Evolutionary conservation across 2,797 vertebrate species (phyloP).

Genomic region (Pipistrellus nathusii): DNA sequence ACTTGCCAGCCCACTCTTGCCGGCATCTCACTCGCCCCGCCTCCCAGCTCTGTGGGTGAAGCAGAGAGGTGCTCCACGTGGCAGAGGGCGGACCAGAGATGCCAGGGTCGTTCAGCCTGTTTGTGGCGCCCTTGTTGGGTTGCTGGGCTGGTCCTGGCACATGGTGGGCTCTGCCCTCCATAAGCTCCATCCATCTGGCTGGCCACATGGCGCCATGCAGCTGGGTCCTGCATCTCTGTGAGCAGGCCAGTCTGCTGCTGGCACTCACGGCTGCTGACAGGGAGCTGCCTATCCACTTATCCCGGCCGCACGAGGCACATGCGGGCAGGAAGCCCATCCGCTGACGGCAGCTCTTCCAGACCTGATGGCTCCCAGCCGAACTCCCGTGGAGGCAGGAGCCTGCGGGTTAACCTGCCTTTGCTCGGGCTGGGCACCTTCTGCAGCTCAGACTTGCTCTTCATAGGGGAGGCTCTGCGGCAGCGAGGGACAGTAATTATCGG

Average conservation of each 20-base stretch:
- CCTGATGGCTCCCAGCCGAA: conserved; percentile 66
- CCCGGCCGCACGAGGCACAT: background rate
- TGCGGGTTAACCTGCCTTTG: conserved; percentile 75
- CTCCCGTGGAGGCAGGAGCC: conserved; percentile 67
- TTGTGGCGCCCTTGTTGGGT: background rate
- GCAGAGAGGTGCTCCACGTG: background rate
- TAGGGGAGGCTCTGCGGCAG: conserved; percentile 62
- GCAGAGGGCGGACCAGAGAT: background rate
- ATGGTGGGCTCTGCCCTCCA: background rate
- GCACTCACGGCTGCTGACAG: conserved; percentile 52
- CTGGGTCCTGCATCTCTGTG: background rate
- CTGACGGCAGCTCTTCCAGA: conserved; percentile 74
- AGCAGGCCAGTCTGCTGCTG: conserved; percentile 52
- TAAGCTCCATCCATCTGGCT: conserved; percentile 50
- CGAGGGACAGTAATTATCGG: conserved; percentile 26
- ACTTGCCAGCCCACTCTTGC: fast-evolving
- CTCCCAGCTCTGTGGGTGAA: background rate
- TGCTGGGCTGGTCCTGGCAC: background rate
- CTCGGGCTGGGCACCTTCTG: conserved; percentile 57
- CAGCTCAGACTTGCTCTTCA: conserved; percentile 47
- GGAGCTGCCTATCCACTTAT: conserved; percentile 70
- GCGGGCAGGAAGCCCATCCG: conserved; percentile 17
- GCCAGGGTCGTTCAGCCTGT: background rate
- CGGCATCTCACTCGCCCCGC: background rate
- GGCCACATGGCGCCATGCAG: conserved; percentile 15